These are phyloP conservation scores for Cyprinella venusta DNA, from an alignment of 2,797 vertebrate genomes.

Conservation along the genomic window DNA sequence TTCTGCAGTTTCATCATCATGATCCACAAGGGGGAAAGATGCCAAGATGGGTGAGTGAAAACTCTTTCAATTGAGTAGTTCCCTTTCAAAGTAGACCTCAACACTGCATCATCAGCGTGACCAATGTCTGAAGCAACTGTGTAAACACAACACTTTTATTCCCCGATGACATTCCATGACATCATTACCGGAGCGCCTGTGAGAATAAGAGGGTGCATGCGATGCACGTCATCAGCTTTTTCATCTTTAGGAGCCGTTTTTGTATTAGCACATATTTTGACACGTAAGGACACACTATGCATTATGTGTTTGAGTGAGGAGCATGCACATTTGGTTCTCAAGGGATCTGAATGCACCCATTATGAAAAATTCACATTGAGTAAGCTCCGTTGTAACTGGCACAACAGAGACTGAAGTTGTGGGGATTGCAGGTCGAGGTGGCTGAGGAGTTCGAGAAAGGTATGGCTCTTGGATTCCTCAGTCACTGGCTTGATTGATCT, in stretches of 20 bases:
- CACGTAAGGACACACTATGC: not conserved
- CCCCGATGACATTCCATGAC: not conserved
- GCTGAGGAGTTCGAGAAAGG: not conserved
- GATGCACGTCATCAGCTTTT: no score
- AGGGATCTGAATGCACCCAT: not conserved
- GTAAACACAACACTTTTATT: not conserved
- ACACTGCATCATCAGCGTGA: not conserved
- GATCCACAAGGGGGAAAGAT: conserved; percentile 91
- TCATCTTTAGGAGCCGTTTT: no score
- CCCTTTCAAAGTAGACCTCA: not conserved
- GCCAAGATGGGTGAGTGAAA: conserved; percentile 86
- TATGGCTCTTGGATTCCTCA: not conserved
- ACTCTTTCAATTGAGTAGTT: conserved; percentile 3
- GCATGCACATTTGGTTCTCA: not conserved
- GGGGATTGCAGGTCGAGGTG: not conserved
- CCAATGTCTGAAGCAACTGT: not conserved
- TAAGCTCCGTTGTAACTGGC: not conserved
- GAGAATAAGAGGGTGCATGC: not conserved
- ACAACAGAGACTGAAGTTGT: not conserved
- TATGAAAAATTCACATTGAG: not conserved
- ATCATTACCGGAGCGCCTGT: not conserved
- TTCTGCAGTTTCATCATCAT: conserved; percentile 92
- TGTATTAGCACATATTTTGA: not conserved
- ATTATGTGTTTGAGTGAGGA: not conserved
- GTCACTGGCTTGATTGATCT: not conserved